A percentile compares a stretch with the other conserved stretches of the same genome.
Evolutionary conservation across 92 coral and sea anemone genomes (phyloP).

Genomic region (Pocillopora grandis): DNA sequence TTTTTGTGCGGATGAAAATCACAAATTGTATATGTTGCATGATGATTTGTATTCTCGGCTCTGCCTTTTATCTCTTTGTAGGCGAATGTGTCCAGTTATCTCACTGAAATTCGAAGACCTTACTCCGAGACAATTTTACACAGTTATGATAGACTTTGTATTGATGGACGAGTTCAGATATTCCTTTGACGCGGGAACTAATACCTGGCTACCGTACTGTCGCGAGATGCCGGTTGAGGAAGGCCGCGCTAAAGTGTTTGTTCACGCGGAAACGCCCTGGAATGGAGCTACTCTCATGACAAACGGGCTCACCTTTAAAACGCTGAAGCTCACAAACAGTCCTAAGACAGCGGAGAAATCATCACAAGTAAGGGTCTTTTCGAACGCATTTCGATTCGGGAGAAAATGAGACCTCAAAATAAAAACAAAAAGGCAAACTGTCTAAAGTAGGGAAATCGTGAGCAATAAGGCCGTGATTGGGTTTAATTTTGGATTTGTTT

Average conservation of each 20-base stretch:
- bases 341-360: slow-evolving; percentile 1
- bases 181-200: slow-evolving; percentile 6
- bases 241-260: slow-evolving; percentile 3
- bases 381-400: too few relatives aligned
- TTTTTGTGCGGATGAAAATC: not conserved
- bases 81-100: slow-evolving; percentile 35
- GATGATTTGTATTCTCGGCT: not conserved
- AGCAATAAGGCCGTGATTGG: too few relatives aligned
- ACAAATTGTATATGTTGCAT: not conserved
- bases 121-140: slow-evolving; percentile 9
- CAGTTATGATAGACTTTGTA: slow-evolving; percentile 40
- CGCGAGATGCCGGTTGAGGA: not conserved
- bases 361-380: slow-evolving; percentile 2
- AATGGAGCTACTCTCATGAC: slow-evolving; percentile 33
- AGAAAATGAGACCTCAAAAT: too few relatives aligned
- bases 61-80: not conserved
- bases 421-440: too few relatives aligned
- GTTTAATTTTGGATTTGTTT: too few relatives aligned
- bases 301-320: slow-evolving; percentile 15
- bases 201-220: slow-evolving; percentile 10
- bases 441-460: too few relatives aligned
- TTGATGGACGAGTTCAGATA: slow-evolving; percentile 16
- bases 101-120: slow-evolving; percentile 39
- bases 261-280: slow-evolving; percentile 31
- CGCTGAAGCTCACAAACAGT: slow-evolving; percentile 29